Conservation (phyloP, 2,797 vertebrate species). For the Centropyge bicolor region DNA sequence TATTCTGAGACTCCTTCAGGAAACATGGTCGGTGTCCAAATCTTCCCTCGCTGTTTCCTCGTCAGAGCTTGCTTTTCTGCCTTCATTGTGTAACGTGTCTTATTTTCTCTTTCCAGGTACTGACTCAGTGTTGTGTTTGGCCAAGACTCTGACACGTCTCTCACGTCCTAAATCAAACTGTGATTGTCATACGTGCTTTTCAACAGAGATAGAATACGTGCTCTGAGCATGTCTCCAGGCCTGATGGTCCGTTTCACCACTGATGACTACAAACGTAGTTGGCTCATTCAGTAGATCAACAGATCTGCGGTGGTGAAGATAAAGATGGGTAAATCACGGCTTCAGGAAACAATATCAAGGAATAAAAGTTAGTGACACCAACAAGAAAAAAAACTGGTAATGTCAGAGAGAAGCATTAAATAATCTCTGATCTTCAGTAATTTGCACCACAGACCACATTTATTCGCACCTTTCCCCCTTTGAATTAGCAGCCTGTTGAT, state of each 20-base stretch:
- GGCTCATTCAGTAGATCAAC: not conserved
- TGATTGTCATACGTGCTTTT: not conserved
- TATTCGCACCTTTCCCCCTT: not conserved
- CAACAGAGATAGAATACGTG: not conserved
- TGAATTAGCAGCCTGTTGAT: not conserved
- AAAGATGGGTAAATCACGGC: not conserved
- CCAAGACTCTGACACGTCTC: slow-evolving; percentile 15
- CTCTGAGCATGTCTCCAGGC: not conserved
- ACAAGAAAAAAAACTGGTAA: not conserved
- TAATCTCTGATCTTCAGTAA: not conserved
- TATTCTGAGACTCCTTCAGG: not conserved
- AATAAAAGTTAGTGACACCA: not conserved
- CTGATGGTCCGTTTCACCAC: not conserved
- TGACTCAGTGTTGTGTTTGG: slow-evolving; percentile 2
- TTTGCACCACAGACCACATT: not conserved
- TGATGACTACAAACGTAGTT: not conserved
- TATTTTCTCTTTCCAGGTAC: not conserved
- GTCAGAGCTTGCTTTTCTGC: not conserved
- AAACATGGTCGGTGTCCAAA: not conserved
- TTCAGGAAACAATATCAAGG: not conserved
- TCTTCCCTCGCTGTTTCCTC: not conserved
- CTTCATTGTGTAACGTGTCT: not conserved
- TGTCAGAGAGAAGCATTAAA: not conserved
- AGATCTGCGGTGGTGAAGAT: not conserved
- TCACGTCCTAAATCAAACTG: slow-evolving; percentile 15